Percentiles rank a stretch among this genome's conserved stretches.
These are phyloP conservation scores for Poeciliopsis turneri DNA, from an alignment of 2,797 vertebrate species.

Conservation along the genomic window DNA sequence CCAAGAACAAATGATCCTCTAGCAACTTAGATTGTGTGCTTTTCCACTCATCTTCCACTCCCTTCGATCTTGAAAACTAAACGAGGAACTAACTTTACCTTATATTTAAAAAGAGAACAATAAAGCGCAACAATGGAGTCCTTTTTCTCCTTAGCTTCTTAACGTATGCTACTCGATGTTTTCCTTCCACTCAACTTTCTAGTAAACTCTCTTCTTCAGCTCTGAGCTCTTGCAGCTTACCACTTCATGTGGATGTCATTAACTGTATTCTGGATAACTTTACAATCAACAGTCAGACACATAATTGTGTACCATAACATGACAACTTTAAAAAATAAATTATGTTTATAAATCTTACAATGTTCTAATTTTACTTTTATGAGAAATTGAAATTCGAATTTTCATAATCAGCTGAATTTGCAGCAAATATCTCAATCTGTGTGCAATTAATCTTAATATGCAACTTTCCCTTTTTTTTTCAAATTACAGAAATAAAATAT, in stretches of 20 bases:
- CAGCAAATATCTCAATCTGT: neutral
- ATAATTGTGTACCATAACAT: neutral
- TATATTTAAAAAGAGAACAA: neutral
- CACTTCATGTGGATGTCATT: neutral
- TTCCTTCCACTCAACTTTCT: neutral
- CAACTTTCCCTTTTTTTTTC: neutral
- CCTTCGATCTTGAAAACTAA: neutral
- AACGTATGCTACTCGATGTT: neutral
- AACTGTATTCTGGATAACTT: neutral
- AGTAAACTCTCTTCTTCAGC: neutral
- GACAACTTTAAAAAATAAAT: neutral
- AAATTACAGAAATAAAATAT: neutral
- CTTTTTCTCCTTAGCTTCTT: neutral
- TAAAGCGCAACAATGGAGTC: neutral
- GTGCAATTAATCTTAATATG: neutral
- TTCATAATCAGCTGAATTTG: neutral
- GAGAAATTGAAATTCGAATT: neutral
- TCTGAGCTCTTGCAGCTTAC: neutral
- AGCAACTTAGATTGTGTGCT: neutral
- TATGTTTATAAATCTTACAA: neutral
- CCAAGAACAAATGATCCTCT: neutral
- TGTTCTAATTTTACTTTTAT: neutral
- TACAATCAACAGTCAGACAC: neutral
- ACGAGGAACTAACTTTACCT: neutral
- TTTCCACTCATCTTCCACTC: neutral